phyloP scores from a whole-genome alignment of 2,797 vertebrate genomes.

The Gephyroberyx darwinii region DNA sequence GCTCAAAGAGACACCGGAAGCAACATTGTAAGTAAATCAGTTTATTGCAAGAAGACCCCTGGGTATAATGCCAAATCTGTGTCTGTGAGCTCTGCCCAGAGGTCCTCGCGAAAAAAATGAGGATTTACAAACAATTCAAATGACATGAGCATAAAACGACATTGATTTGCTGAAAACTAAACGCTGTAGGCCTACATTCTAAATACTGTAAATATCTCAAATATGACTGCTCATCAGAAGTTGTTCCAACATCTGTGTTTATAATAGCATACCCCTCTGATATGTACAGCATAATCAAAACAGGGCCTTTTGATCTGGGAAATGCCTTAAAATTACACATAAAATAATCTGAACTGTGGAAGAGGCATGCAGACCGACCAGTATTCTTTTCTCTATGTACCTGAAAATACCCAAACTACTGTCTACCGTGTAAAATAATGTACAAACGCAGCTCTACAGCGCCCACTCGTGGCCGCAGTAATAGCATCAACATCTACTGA shows the following conservation, averaged over 20 bases:
- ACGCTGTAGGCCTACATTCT: conserved; percentile 65
- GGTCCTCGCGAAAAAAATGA: conserved; percentile 68
- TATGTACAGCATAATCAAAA: conserved; percentile 71
- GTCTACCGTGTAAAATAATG: conserved; percentile 19
- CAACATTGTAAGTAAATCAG: conserved; percentile 68
- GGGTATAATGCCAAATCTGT: conserved; percentile 46
- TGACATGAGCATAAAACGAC: conserved; percentile 71
- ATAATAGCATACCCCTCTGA: conserved; percentile 63
- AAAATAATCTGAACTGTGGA: conserved; percentile 67
- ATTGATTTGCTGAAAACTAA: conserved; percentile 67
- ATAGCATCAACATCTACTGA: conserved; percentile 18
- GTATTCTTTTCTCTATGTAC: conserved; percentile 47
- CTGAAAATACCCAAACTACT: conserved; percentile 48
- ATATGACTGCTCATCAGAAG: conserved; percentile 60
- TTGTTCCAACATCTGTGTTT: conserved; percentile 53
- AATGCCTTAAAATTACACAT: conserved; percentile 72
- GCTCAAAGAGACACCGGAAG: not conserved
- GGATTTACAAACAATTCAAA: conserved; percentile 74
- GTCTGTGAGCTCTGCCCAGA: conserved; percentile 54
- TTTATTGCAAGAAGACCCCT: conserved; percentile 78
- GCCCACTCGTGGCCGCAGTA: conserved; percentile 50
- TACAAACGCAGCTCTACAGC: conserved; percentile 25
- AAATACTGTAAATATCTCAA: conserved; percentile 65
- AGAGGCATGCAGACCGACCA: conserved; percentile 75
- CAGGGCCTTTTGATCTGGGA: conserved; percentile 60